Percentiles rank a stretch among this genome's conserved stretches.
Evolutionary conservation across 2,113 vertebrate genomes (phyloP).

Genomic region (Rattus norvegicus): DNA sequence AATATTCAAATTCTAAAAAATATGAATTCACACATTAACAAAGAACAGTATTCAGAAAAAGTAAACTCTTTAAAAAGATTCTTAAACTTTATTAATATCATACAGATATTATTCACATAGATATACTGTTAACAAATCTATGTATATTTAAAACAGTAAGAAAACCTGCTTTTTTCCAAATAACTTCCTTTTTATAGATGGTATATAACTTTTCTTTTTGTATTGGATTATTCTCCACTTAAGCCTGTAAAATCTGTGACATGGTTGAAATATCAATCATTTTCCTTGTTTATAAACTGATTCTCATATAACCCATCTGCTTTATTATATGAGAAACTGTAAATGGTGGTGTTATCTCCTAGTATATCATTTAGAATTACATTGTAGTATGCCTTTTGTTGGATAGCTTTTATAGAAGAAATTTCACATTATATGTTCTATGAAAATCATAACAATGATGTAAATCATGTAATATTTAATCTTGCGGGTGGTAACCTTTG

Average conservation of each 20-base stretch:
- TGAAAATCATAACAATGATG: neutral
- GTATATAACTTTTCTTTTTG: fast-evolving
- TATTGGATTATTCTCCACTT: neutral
- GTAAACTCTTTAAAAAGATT: neutral
- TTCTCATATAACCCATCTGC: neutral
- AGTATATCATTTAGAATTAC: neutral
- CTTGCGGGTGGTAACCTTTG: fast-evolving
- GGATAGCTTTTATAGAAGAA: neutral
- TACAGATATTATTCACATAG: neutral
- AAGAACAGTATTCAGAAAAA: neutral
- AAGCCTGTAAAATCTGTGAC: neutral
- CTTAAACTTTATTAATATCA: neutral
- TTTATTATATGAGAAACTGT: neutral
- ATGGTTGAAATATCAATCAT: neutral
- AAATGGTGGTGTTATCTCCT: neutral
- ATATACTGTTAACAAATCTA: neutral
- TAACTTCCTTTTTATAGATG: neutral
- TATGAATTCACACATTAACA: neutral
- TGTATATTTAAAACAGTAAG: neutral
- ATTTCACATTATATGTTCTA: neutral
- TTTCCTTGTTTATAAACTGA: neutral
- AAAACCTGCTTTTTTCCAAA: neutral
- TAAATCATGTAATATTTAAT: neutral
- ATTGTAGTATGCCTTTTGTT: neutral
- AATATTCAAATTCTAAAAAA: neutral